Base-by-base conservation (phyloP, 2,888 invertebrate species). In the Diaperis boleti region DNA sequence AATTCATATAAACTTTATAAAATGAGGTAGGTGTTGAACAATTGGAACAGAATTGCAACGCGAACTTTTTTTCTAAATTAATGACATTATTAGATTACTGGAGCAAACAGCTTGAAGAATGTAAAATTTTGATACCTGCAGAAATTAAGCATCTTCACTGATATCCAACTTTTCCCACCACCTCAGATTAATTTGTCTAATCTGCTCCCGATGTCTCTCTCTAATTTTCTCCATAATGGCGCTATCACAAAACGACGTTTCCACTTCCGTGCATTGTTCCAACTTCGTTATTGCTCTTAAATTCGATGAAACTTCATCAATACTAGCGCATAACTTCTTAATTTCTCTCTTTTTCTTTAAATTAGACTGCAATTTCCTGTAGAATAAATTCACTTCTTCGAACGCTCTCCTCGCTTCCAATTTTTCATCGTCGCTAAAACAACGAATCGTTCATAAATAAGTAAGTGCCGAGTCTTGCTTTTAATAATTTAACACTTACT, bases 101-200 rank as follows among this genome's bases (percentile, higher is more conserved):
- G n/a, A n/a, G n/a, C n/a, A n/a, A n/a, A n/a, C n/a, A n/a, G n/a
- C n/a, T n/a, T n/a, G n/a, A n/a, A n/a, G n/a, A n/a, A n/a, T n/a
- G n/a, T n/a, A n/a, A n/a, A n/a, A n/a, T n/a, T n/a, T n/a, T n/a
- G n/a, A n/a, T n/a, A n/a, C n/a, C n/a, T n/a, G n/a, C n/a, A n/a
- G n/a, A 26, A 26, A 42, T 42, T 42, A 17, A n/a, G 15, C 39
- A 39, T 42, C 18, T 35, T 62, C 62, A 15, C 29, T 17, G 49
- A 50, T 49, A 26, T 62, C 49, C 20, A 62, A 20, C 22, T 55
- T 62, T 56, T 62, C 56, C 62, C 62, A 62, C 62, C 62, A 62
- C 26, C 57, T 62, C 35, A 33, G 11, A 42, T 49, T 41, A 11
- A 47, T 17, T 33, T 44, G 49, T 22, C 31, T 57, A 4, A 62